Evolutionary conservation across 2,113 vertebrate genomes (phyloP).

Genomic region (Mungos mungo): DNA sequence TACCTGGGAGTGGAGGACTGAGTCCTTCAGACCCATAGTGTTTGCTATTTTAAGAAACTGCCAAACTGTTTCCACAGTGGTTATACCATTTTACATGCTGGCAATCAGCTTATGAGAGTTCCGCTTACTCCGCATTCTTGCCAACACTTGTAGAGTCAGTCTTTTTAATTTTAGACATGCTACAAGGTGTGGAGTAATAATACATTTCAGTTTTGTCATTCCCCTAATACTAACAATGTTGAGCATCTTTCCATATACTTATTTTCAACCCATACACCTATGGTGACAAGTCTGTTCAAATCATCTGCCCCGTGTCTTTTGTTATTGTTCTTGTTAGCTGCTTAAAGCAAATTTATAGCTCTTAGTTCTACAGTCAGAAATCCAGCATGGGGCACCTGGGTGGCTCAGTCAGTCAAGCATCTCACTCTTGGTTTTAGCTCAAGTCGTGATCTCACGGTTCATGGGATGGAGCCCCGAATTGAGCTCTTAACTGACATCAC

Average conservation of each 20-base stretch:
- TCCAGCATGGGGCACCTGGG: background rate
- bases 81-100: background rate
- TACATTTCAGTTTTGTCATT: background rate
- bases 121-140: background rate
- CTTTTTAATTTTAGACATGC: slow-evolving; percentile 14
- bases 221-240: background rate
- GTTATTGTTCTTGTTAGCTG: background rate
- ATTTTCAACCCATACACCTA: background rate
- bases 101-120: background rate
- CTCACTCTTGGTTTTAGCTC: no score
- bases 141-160: background rate
- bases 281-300: background rate
- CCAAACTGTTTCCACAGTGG: background rate
- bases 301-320: background rate
- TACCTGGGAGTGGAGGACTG: background rate
- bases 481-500: no score
- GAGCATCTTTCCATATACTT: background rate
- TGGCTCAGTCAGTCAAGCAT: no score
- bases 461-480: no score
- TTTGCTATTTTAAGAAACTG: slow-evolving; percentile 30
- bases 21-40: background rate
- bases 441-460: no score
- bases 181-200: background rate
- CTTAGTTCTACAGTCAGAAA: background rate
- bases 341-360: background rate